phyloP scores from a whole-genome alignment of 2,888 invertebrate genomes.

The Drosophila mulleri region DNA sequence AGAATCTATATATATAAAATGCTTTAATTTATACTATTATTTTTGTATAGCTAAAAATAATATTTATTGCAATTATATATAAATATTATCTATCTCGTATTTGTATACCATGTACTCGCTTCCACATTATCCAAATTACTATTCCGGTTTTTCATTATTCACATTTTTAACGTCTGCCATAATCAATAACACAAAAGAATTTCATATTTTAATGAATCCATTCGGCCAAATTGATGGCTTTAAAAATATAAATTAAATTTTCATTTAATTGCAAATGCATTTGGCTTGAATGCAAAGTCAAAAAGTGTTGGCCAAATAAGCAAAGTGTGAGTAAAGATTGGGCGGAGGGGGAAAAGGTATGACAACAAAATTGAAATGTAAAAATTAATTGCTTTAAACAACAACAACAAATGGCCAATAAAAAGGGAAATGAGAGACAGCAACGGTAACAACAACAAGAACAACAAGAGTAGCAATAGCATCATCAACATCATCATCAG shows the following conservation, averaged over 20 bases:
- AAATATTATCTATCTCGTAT: too few species aligned
- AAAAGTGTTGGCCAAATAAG: constrained; percentile 40
- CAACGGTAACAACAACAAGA: constrained; percentile 5
- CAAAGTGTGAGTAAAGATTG: constrained; percentile 7
- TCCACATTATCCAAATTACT: not conserved
- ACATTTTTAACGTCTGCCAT: constrained; percentile 1
- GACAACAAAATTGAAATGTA: constrained; percentile 40
- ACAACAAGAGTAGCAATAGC: constrained; percentile 1
- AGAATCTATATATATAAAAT: too few species aligned
- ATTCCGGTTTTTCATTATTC: not conserved
- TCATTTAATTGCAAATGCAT: constrained; percentile 34
- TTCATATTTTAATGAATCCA: constrained; percentile 1
- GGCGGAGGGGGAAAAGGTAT: constrained; percentile 1
- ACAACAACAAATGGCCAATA: constrained; percentile 36
- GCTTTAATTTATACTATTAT: too few species aligned
- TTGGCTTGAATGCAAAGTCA: constrained; percentile 38
- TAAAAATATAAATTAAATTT: constrained; percentile 21
- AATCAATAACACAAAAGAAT: not conserved
- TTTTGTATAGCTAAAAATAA: too few species aligned
- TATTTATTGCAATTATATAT: too few species aligned
- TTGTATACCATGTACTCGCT: not conserved
- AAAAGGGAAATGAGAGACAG: constrained; percentile 42
- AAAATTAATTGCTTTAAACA: constrained; percentile 55
- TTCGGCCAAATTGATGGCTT: constrained; percentile 19
- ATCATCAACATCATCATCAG: constrained; percentile 17